These are phyloP conservation scores for Sarcophaga peregrina DNA, from an alignment of 1,140 invertebrate genomes.

Conservation along the genomic window DNA sequence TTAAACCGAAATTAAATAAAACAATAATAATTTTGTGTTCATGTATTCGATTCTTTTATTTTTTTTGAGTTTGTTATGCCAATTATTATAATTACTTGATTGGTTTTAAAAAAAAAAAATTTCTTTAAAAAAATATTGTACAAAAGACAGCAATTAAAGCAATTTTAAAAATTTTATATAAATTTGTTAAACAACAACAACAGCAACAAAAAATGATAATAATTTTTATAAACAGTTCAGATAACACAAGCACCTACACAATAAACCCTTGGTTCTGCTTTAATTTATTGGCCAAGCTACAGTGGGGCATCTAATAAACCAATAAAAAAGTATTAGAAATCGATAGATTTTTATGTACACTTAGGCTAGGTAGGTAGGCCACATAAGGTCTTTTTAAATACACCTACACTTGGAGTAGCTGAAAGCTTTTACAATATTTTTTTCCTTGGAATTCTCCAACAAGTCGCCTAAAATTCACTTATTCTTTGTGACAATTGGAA, in stretches of 20 bases:
- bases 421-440: no score
- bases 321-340: no score
- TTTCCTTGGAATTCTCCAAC: no score
- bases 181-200: neutral
- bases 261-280: neutral
- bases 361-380: no score
- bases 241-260: neutral
- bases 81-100: constrained; percentile 16
- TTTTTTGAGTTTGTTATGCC: neutral
- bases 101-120: constrained; percentile 3
- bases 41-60: neutral
- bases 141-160: constrained; percentile 2
- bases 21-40: neutral
- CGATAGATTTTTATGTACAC: no score
- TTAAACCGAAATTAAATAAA: neutral
- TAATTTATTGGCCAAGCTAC: neutral
- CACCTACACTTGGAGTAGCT: no score
- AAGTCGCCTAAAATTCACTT: no score
- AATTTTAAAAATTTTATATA: neutral
- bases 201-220: neutral
- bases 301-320: neutral
- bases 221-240: neutral
- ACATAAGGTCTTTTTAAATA: no score
- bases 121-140: neutral
- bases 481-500: no score